Evolutionary conservation across 2,888 invertebrate species (phyloP).

Genomic region (Strigamia maritima): DNA sequence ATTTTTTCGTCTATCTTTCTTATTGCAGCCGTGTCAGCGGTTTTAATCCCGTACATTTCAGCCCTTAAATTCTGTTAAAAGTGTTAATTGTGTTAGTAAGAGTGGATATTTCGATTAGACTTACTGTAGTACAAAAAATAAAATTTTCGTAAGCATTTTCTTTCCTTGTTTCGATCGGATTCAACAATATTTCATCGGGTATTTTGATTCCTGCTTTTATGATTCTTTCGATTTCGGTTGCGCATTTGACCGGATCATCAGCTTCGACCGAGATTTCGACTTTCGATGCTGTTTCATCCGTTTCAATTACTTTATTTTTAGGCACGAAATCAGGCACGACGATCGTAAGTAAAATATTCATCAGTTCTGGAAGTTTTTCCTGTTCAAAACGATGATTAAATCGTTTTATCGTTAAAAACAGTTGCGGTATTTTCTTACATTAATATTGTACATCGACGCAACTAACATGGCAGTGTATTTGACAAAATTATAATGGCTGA

Average conservation of each 20-base stretch:
- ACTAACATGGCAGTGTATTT: constrained; percentile 34
- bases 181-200: not conserved
- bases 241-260: not conserved
- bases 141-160: not conserved
- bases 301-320: constrained; percentile 37
- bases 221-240: not conserved
- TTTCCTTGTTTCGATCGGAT: not conserved
- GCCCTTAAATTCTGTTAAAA: constrained; percentile 49
- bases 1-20: constrained; percentile 52
- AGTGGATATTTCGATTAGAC: too few relatives aligned
- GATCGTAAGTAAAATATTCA: not conserved
- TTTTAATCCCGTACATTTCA: constrained; percentile 51
- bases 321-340: constrained; percentile 23
- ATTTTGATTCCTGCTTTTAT: not conserved
- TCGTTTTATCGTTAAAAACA: not conserved
- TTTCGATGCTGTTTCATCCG: constrained; percentile 25
- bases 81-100: not conserved
- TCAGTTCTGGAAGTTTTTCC: not conserved
- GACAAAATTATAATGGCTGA: constrained; percentile 40
- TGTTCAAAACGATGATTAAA: not conserved
- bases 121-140: not conserved
- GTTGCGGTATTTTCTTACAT: not conserved
- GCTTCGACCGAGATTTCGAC: not conserved
- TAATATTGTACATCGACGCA: constrained; percentile 25
- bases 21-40: constrained; percentile 47